Evolutionary conservation across 2,113 vertebrate genomes (phyloP), one percentile per base, ranked within the genome.

Genomic region (Neopipo cinnamomea): DNA sequence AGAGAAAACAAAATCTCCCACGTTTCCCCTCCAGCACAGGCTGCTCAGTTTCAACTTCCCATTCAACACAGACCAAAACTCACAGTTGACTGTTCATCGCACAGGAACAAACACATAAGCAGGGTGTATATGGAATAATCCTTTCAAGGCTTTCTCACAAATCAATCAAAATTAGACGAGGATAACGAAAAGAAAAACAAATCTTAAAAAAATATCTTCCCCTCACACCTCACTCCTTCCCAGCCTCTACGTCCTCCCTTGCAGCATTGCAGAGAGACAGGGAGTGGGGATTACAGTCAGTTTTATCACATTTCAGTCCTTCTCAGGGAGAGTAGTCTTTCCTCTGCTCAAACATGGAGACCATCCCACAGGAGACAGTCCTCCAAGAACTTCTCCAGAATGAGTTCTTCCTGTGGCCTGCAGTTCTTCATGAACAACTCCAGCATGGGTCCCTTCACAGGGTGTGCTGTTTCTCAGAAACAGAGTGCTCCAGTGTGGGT

Each of bases 351-450:
- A 49, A 17, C 3, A 0, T 19, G 35, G 7, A 7, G 17, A 56
- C 21, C 21, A 35, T 80, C 22, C 5, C 12, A 37, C 0, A 0
- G 35, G 44, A 50, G 6, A 16, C 27, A 81, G 14, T 22, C 21
- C 25, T 50, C 25, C 59, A 73, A 21, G 31, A 42, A 31, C 5
- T 3, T 33, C 35, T 66, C 18, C 25, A 58, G 22, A 42, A 18
- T 31, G 17, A 66, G 18, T 81, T 37, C 37, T 73, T 73, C 44
- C 18, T 14, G 23, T 2, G 2, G 25, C 22, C 27, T 73, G 41
- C 59, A 58, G 35, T 50, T 81, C 76, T 66, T 33, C 44, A 33
- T 2, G 18, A 50, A 10, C 37, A 66, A 35, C 21, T 80, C 25
- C 35, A 56, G 25, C 0, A 0, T 31, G 42, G 16, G 2, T 27